Percentiles rank a stretch among this genome's conserved stretches.
phyloP scores from a whole-genome alignment of 1,140 invertebrate species.

The Sitophilus oryzae region DNA sequence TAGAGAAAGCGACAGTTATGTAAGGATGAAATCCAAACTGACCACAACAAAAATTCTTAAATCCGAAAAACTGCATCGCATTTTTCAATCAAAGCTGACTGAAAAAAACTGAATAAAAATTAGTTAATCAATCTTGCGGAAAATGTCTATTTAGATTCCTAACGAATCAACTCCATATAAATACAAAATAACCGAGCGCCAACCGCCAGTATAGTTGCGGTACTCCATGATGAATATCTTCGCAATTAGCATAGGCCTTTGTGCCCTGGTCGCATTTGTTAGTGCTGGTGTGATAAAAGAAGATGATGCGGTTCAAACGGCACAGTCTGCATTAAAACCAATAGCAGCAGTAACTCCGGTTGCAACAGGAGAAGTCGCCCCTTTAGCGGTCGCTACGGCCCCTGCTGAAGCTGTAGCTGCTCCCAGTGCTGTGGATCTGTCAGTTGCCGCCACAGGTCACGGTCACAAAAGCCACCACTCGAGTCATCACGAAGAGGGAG shows the following conservation, averaged over 20 bases:
- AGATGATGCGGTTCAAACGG: neutral
- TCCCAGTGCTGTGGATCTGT: conserved; percentile 46
- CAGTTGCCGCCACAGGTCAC: conserved; percentile 47
- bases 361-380: neutral
- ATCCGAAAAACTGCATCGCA: neutral
- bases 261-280: neutral
- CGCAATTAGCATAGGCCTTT: neutral
- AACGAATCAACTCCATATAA: neutral
- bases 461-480: conserved; percentile 53
- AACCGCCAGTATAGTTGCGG: neutral
- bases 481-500: conserved; percentile 52
- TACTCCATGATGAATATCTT: neutral
- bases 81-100: neutral
- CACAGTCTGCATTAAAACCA: conserved; percentile 26
- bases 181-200: neutral
- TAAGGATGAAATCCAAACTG: neutral
- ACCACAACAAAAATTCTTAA: neutral
- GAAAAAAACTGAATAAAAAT: neutral
- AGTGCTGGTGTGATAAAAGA: neutral
- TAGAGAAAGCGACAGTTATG: neutral
- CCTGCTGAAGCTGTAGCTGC: conserved; percentile 40
- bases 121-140: neutral
- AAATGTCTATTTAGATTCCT: neutral
- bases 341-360: conserved; percentile 12
- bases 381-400: neutral